A percentile compares a stretch with the other conserved stretches of the same genome.
These are phyloP conservation scores for Falco cherrug DNA, from an alignment of 2,797 vertebrate genomes.

Conservation along the genomic window DNA sequence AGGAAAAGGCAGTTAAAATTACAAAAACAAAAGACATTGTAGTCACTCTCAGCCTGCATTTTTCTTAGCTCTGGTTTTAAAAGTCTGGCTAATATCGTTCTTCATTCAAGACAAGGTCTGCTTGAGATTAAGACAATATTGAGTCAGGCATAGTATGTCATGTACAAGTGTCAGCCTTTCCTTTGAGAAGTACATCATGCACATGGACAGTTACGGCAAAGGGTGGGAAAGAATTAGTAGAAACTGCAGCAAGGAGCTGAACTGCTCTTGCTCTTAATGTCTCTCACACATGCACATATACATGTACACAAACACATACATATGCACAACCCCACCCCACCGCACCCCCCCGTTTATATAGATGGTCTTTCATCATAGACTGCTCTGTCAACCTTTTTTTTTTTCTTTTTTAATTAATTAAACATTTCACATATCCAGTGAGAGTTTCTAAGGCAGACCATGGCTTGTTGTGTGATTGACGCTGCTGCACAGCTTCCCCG, in stretches of 20 bases:
- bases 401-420: too few relatives aligned
- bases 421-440: neutral
- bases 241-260: neutral
- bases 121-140: neutral
- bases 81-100: neutral
- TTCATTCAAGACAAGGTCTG: neutral
- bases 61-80: neutral
- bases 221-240: neutral
- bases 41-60: neutral
- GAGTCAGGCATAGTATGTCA: neutral
- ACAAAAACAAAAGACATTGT: neutral
- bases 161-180: neutral
- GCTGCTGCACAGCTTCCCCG: neutral
- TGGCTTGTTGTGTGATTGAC: neutral
- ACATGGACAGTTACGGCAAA: neutral
- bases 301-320: neutral
- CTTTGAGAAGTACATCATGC: neutral
- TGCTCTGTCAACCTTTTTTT: neutral
- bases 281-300: neutral
- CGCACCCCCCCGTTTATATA: accelerated
- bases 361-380: neutral
- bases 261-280: neutral
- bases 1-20: neutral
- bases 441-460: neutral
- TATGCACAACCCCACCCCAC: neutral